Evolutionary conservation across 2,113 vertebrate species (phyloP), one percentile per base, ranked within the genome.

Genomic region (Neodon shergylaensis): DNA sequence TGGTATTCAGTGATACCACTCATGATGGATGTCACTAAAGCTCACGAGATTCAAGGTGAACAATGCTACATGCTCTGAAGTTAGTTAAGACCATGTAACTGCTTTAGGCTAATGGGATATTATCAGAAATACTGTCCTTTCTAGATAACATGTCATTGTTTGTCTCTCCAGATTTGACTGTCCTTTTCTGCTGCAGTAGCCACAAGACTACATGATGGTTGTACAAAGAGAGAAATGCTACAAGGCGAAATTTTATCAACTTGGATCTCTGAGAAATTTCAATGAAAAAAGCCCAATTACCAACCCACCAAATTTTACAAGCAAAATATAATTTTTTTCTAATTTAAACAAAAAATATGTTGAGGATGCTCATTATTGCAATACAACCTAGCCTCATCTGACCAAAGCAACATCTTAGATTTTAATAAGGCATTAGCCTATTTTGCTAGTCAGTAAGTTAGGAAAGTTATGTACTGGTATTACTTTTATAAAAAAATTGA

Each of bases 401-500:
- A 77, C n/a, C 66, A 3, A 81, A 85, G 49, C 3, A 61, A 2
- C 70, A 89, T 58, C 61, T 91, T 86, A 77, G 44, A n/a, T 91
- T 92, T 81, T 4, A 94, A 85, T 76, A 92, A 94, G 22, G 21
- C 17, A n/a, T 84, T 79, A 36, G 1, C 8, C 61, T 47, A 68
- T 90, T 73, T 87, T 70, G 63, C 39, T 92, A 78, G 44, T 91
- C 49, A 54, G 10, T 33, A 77, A 19, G 13, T 12, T 36, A 94
- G 63, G n/a, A 36, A 90, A 93, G n/a, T 14, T 16, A 73, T 14
- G 12, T 22, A 77, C 21, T 92, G 77, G n/a, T 95, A 1, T 63
- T 61, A 52, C 76, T 83, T 91, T 92, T 79, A 65, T n/a, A 95
- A 28, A 44, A 2, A 94, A 85, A 91, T 11, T 85, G 66, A 95